Evolutionary conservation across 2,888 invertebrate genomes (phyloP), one percentile per base, ranked within the genome.

Genomic region (Drosophila hamatofila): DNA sequence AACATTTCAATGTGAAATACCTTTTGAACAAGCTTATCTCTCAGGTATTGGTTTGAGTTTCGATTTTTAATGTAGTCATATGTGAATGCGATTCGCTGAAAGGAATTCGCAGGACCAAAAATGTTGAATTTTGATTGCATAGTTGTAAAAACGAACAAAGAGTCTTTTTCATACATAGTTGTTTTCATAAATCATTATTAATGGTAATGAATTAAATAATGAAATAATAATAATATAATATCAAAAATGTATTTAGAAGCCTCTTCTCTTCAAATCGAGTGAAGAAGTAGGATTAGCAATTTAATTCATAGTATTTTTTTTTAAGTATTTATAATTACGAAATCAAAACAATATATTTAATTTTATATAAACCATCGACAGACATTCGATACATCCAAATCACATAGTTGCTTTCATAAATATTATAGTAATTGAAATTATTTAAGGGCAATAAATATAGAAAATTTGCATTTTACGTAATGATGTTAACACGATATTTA

Each of bases 1-100:
- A 54, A n/a, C 21, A 25, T 54, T 54, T 25, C 37, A 25, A 54
- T 27, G 37, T 51, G 54, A 39, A 54, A 39, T 49, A 37, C 23
- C 33, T 52, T 23, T 37, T 52, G 33, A 23, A 12, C 37, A 9
- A 37, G 37, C 33, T 52, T 37, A 21, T 49, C 49, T 49, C 30
- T 14, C 12, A 30, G 30, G 30, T 30, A 49, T 30, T 18, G 30
- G 18, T 0, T 7, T 1, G 49, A 18, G 33, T 14, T 49, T 33
- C 49, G 49, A 49, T 49, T 7, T 49, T 18, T 14, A 49, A 49
- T 49, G 33, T 8, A 12, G n/a, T n/a, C n/a, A 27, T n/a, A 30
- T 21, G n/a, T 6, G 9, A 30, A 18, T 46, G 27, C 5, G 11
- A 49, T 12, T 30, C 12, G 11, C 3, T 27, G 48, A 12, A 12